A percentile compares a stretch with the other conserved stretches of the same genome.
These are phyloP conservation scores for Crioceris asparagi DNA, from an alignment of 2,888 invertebrate genomes.

Conservation along the genomic window DNA sequence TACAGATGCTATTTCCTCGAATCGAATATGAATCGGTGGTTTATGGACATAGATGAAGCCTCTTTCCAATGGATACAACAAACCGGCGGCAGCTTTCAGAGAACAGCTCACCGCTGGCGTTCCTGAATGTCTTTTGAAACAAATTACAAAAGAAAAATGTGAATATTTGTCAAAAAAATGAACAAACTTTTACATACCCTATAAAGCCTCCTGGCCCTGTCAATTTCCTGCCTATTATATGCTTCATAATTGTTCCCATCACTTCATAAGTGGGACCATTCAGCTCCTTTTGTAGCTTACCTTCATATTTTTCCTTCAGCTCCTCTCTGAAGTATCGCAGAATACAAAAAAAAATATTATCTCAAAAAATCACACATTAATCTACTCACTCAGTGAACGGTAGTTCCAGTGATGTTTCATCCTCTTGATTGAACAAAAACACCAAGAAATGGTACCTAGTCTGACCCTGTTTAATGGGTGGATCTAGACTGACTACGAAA, in stretches of 20 bases:
- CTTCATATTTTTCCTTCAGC: slow-evolving; percentile 85
- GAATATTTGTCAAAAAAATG: no score
- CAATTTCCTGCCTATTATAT: slow-evolving; percentile 85
- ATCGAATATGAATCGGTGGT: slow-evolving; percentile 90
- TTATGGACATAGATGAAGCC: slow-evolving; percentile 99
- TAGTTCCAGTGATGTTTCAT: slow-evolving; percentile 83
- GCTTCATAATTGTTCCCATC: slow-evolving; percentile 92
- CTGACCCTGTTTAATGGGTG: slow-evolving; percentile 98
- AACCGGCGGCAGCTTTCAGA: slow-evolving; percentile 95
- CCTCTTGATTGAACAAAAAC: slow-evolving; percentile 87
- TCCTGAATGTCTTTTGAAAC: slow-evolving; percentile 55
- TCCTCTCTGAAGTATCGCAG: slow-evolving; percentile 55
- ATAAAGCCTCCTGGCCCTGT: slow-evolving; percentile 89
- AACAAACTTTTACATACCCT: slow-evolving; percentile 58
- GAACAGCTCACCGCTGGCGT: slow-evolving; percentile 91
- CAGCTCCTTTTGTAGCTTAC: slow-evolving; percentile 80
- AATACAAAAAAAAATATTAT: slow-evolving; percentile 3
- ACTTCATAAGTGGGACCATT: slow-evolving; percentile 92
- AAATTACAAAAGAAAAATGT: neutral
- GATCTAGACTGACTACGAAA: slow-evolving; percentile 95
- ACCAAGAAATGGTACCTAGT: slow-evolving; percentile 96
- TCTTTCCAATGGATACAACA: slow-evolving; percentile 92
- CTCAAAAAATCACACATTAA: no score
- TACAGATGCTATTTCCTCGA: slow-evolving; percentile 89
- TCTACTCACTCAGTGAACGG: slow-evolving; percentile 77